These are phyloP conservation scores for Lagopus leucura DNA, from an alignment of 2,113 vertebrate species.

Conservation along the genomic window DNA sequence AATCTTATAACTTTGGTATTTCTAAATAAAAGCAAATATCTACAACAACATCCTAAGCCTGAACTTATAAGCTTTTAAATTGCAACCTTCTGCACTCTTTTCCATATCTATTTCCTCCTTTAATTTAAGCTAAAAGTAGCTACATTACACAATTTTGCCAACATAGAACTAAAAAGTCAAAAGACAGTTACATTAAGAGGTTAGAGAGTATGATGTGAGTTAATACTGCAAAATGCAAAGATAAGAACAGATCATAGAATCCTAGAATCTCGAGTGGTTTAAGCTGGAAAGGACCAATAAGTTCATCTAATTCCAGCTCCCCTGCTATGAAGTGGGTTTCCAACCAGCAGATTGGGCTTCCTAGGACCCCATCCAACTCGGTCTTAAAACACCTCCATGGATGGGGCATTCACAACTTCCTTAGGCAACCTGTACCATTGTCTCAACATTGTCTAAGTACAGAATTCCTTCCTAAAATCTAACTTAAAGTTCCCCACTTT, in stretches of 20 bases:
- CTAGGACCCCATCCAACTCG: neutral
- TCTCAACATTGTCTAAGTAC: neutral
- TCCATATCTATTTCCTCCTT: neutral
- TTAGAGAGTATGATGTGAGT: neutral
- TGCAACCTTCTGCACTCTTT: neutral
- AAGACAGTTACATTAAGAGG: neutral
- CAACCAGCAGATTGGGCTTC: too few relatives aligned
- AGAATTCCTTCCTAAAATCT: too few relatives aligned
- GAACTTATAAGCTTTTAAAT: neutral
- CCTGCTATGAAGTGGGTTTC: neutral
- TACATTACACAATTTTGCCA: neutral
- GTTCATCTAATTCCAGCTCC: neutral
- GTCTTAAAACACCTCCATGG: neutral
- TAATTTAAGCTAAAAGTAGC: neutral
- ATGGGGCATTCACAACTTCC: neutral
- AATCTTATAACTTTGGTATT: neutral
- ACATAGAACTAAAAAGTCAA: neutral
- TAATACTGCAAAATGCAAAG: slow-evolving; percentile 2
- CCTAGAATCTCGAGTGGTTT: neutral
- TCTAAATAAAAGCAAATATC: neutral
- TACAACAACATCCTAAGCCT: neutral
- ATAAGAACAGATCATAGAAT: neutral
- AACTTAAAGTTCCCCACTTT: neutral
- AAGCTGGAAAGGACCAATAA: neutral
- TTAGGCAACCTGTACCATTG: neutral